Evolutionary conservation across 2,888 invertebrate species (phyloP).

Genomic region (Thera britannica): DNA sequence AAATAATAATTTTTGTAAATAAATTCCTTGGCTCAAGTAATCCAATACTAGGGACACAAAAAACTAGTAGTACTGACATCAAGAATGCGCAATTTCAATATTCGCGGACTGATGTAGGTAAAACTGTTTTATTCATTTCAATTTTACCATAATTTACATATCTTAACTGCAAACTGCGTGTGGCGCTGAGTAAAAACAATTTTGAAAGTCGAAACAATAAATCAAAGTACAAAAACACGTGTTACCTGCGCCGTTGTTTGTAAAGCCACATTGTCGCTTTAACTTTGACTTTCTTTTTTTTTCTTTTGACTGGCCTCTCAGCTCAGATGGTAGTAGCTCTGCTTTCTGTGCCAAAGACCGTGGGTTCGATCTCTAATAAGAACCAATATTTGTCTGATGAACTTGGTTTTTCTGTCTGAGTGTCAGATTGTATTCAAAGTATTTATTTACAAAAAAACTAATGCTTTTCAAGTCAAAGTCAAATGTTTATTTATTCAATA

Average conservation of each 20-base stretch:
- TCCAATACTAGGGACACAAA: background rate
- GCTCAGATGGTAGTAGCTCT: background rate
- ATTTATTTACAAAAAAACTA: too few relatives aligned
- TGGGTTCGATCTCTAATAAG: too few relatives aligned
- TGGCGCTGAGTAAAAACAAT: slow-evolving; percentile 76
- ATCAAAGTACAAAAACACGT: slow-evolving; percentile 81
- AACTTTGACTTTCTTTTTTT: slow-evolving; percentile 41
- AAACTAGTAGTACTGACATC: slow-evolving; percentile 3
- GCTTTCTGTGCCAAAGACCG: too few relatives aligned
- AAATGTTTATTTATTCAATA: too few relatives aligned
- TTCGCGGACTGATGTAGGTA: slow-evolving; percentile 28
- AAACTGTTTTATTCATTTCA: slow-evolving; percentile 36
- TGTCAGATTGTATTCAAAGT: too few relatives aligned
- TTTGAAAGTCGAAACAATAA: slow-evolving; percentile 80
- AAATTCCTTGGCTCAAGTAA: too few relatives aligned
- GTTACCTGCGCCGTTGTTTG: slow-evolving; percentile 79
- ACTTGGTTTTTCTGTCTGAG: too few relatives aligned
- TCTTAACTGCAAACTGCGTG: slow-evolving; percentile 71
- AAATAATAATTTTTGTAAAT: too few relatives aligned
- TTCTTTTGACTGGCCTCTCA: background rate
- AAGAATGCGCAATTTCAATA: slow-evolving; percentile 19
- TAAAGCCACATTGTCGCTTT: slow-evolving; percentile 77
- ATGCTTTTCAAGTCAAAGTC: too few relatives aligned
- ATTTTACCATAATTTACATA: slow-evolving; percentile 59
- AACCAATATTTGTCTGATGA: too few relatives aligned